These are phyloP conservation scores for Diachasmimorpha longicaudata DNA, from an alignment of 1,140 invertebrate genomes.

Conservation along the genomic window DNA sequence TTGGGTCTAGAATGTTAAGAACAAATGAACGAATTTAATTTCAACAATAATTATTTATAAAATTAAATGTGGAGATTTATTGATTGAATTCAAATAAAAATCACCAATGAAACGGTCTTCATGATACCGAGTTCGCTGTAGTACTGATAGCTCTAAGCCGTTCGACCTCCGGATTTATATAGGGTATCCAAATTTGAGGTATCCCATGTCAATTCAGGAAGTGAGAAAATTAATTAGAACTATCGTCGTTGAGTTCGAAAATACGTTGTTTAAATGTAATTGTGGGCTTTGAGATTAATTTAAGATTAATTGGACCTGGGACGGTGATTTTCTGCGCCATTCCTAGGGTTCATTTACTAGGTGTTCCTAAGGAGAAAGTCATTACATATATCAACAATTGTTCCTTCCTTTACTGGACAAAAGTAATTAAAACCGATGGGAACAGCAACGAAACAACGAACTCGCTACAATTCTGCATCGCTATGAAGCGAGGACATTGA, in stretches of 20 bases:
- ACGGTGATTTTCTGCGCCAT: neutral
- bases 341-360: neutral
- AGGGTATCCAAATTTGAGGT: neutral
- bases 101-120: neutral
- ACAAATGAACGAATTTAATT: too few species aligned
- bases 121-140: neutral
- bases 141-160: neutral
- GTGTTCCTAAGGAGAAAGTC: too few species aligned
- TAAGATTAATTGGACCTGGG: neutral
- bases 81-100: neutral
- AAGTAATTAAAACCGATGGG: too few species aligned
- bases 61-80: too few species aligned
- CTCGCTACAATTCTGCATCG: too few species aligned
- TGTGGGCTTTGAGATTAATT: neutral
- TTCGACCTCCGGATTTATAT: neutral
- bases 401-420: too few species aligned
- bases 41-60: too few species aligned
- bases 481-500: too few species aligned
- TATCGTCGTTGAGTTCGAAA: neutral
- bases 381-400: too few species aligned
- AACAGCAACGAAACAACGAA: neutral
- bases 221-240: neutral
- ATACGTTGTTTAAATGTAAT: neutral
- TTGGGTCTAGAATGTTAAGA: neutral
- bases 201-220: neutral